phyloP scores from a whole-genome alignment of 2,113 vertebrate genomes.

The Tamias sibiricus region DNA sequence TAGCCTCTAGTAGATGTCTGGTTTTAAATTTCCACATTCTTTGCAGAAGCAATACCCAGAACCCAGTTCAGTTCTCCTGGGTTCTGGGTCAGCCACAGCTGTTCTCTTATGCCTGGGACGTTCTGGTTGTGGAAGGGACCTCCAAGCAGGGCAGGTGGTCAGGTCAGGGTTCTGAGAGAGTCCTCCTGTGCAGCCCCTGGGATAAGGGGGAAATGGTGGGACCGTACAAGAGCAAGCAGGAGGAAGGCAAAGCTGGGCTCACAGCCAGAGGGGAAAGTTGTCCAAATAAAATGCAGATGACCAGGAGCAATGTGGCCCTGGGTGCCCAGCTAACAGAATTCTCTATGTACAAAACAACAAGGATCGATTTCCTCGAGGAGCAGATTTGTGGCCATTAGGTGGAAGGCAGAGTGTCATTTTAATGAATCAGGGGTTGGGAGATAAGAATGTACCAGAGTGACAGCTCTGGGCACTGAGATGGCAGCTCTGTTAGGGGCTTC shows the following conservation, averaged over 20 bases:
- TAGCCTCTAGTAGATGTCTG: background rate
- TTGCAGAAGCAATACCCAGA: background rate
- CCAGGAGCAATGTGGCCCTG: constrained; percentile 53
- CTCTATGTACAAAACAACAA: constrained; percentile 81
- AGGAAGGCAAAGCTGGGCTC: background rate
- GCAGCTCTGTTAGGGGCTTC: constrained; percentile 70
- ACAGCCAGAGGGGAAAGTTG: constrained; percentile 53
- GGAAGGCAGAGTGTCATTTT: constrained; percentile 81
- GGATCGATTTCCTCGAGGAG: constrained; percentile 81
- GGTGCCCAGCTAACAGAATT: constrained; percentile 72
- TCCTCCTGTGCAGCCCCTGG: background rate
- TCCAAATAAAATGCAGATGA: constrained; percentile 70
- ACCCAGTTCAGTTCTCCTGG: background rate
- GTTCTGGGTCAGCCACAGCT: background rate
- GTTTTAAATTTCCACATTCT: background rate
- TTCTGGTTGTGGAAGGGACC: background rate
- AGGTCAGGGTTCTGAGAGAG: background rate
- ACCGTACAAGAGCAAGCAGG: background rate
- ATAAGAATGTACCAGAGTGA: constrained; percentile 76
- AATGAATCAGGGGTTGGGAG: constrained; percentile 81
- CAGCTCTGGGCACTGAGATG: constrained; percentile 70
- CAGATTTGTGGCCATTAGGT: constrained; percentile 81
- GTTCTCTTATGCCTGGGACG: background rate
- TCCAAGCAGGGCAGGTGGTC: background rate
- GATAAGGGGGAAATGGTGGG: background rate